Evolutionary conservation across 53 echinoderm and acorn worm genomes (phyloP).

Genomic region (Arbacia lixula): DNA sequence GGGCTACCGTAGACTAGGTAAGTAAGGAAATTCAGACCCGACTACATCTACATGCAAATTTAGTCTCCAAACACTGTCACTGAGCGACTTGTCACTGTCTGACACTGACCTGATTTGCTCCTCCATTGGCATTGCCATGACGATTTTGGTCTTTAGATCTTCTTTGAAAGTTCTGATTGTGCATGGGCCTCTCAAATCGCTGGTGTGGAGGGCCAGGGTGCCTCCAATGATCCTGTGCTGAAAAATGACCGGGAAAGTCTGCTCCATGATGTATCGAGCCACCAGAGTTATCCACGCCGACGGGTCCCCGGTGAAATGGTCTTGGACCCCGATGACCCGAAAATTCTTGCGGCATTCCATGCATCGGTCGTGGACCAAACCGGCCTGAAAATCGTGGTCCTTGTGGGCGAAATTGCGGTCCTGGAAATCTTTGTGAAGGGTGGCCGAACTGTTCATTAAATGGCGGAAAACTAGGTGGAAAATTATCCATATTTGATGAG

Average conservation of each 20-base stretch:
- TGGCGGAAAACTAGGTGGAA: neutral
- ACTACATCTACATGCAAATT: too few species aligned
- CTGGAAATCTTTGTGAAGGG: neutral
- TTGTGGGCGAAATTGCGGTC: constrained; percentile 4
- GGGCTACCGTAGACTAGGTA: too few species aligned
- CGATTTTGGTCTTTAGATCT: neutral
- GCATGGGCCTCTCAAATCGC: neutral
- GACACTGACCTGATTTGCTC: neutral
- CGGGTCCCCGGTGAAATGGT: constrained; percentile 9
- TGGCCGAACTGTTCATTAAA: neutral
- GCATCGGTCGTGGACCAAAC: too few species aligned
- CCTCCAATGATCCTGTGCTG: neutral
- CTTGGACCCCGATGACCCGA: constrained; percentile 1
- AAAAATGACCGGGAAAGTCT: neutral
- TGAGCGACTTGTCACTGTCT: too few species aligned
- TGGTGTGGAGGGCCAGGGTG: neutral
- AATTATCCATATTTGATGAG: too few species aligned
- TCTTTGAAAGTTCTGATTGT: neutral
- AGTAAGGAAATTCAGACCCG: too few species aligned
- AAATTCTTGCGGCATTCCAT: constrained; percentile 3
- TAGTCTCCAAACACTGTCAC: too few species aligned
- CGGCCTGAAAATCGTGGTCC: constrained; percentile 13
- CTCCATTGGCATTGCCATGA: neutral
- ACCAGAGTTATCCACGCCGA: neutral
- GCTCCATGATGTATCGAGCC: constrained; percentile 4